Conservation (phyloP, 2,888 invertebrate genomes). For the Drosophila tripunctata region DNA sequence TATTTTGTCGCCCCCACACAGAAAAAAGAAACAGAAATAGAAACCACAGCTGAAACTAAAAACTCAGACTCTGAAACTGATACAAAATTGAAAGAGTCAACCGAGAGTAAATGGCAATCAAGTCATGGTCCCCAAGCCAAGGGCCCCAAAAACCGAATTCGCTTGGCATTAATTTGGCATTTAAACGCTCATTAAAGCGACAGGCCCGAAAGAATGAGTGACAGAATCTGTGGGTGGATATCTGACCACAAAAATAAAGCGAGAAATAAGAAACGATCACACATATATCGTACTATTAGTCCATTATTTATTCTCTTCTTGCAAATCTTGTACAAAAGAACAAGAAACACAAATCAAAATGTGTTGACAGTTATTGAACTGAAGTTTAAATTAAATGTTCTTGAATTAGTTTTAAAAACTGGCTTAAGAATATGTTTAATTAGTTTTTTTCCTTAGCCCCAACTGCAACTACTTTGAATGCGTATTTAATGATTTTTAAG, state of each 20-base stretch:
- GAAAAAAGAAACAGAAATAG: background rate
- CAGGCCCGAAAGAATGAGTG: slow-evolving; percentile 58
- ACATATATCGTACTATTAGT: background rate
- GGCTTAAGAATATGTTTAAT: slow-evolving; percentile 18
- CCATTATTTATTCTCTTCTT: background rate
- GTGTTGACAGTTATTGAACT: slow-evolving; percentile 35
- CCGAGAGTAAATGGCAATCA: slow-evolving; percentile 28
- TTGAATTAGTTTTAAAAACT: background rate
- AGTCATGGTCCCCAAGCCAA: slow-evolving; percentile 50
- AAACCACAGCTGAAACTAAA: slow-evolving; percentile 16
- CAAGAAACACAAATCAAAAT: background rate
- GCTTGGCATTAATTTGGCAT: slow-evolving; percentile 70
- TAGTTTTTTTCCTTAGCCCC: slow-evolving; percentile 19
- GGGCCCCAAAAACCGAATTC: slow-evolving; percentile 19
- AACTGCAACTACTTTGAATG: background rate
- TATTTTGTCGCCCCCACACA: slow-evolving; percentile 42
- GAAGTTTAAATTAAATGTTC: slow-evolving; percentile 1
- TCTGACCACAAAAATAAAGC: slow-evolving; percentile 33
- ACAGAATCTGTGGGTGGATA: slow-evolving; percentile 69
- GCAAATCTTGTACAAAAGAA: background rate
- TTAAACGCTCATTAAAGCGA: slow-evolving; percentile 72
- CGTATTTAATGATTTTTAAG: slow-evolving; percentile 2
- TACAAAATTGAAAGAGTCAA: slow-evolving; percentile 1
- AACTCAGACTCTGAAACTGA: background rate
- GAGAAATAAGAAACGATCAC: background rate